Percentiles rank a stretch among this genome's conserved stretches.
These are phyloP conservation scores for Tetrapedia diversipes DNA, from an alignment of 2,888 invertebrate species.

Conservation along the genomic window DNA sequence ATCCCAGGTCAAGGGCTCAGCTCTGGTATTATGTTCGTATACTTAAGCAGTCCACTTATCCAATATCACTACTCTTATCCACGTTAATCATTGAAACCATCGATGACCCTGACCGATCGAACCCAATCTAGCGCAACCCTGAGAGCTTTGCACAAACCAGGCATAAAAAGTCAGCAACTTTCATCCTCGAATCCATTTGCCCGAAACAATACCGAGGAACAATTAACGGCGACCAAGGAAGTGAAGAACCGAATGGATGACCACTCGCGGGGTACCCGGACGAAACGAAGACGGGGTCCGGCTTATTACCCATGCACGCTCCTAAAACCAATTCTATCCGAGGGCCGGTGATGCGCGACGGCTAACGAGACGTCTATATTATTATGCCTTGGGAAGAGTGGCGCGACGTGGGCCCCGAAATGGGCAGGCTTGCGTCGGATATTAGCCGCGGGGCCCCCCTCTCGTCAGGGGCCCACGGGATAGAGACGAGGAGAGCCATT, in stretches of 20 bases:
- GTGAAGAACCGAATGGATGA: background rate
- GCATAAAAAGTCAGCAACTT: too few relatives aligned
- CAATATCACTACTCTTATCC: too few relatives aligned
- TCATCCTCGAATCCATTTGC: too few relatives aligned
- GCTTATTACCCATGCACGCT: constrained; percentile 80
- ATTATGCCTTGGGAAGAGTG: constrained; percentile 73
- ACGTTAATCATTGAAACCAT: too few relatives aligned
- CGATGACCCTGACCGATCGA: too few relatives aligned
- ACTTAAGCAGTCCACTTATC: too few relatives aligned
- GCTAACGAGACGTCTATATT: constrained; percentile 82
- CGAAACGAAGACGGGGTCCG: constrained; percentile 45
- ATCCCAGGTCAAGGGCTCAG: too few relatives aligned
- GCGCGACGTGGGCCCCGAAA: constrained; percentile 65
- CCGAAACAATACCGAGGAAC: too few relatives aligned
- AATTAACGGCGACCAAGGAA: constrained; percentile 28
- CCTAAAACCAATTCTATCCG: constrained; percentile 77
- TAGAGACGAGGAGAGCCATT: constrained; percentile 75
- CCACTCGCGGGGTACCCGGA: constrained; percentile 44
- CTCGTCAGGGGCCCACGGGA: constrained; percentile 70
- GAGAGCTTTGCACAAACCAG: too few relatives aligned
- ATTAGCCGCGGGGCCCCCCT: constrained; percentile 72
- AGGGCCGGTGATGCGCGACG: constrained; percentile 64
- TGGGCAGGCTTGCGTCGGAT: constrained; percentile 69
- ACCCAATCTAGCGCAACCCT: too few relatives aligned
- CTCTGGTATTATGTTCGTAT: too few relatives aligned